Evolutionary conservation across 2,888 invertebrate species (phyloP).

Genomic region (Drosophila niveifrons): DNA sequence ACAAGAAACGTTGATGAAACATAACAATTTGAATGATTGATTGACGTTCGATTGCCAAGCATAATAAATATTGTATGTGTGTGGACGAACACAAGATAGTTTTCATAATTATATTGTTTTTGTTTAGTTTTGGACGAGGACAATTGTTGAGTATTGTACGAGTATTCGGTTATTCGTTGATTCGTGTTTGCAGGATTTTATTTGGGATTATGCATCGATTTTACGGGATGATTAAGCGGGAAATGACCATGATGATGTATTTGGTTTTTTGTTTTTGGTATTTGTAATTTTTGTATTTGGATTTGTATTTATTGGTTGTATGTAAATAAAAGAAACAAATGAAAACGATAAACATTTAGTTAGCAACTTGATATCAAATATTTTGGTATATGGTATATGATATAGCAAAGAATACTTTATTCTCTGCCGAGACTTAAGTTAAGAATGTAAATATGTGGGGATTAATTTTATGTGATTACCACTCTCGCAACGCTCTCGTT

Average conservation of each 20-base stretch:
- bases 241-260: constrained; percentile 85
- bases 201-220: constrained; percentile 50
- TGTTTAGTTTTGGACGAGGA: constrained; percentile 70
- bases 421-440: constrained; percentile 55
- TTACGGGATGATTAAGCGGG: constrained; percentile 84
- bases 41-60: constrained; percentile 77
- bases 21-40: constrained; percentile 62
- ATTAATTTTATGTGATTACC: background rate
- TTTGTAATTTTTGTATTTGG: constrained; percentile 43
- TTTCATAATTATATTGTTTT: constrained; percentile 22
- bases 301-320: constrained; percentile 69
- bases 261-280: constrained; percentile 47
- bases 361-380: constrained; percentile 82
- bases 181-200: constrained; percentile 43
- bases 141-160: constrained; percentile 54
- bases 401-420: constrained; percentile 37
- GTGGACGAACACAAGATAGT: constrained; percentile 77
- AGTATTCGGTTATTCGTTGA: constrained; percentile 45
- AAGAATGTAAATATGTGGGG: constrained; percentile 14
- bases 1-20: constrained; percentile 70
- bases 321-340: constrained; percentile 84
- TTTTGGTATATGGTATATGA: constrained; percentile 32
- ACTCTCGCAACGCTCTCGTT: constrained; percentile 13
- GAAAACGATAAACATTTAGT: constrained; percentile 84
- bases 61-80: constrained; percentile 28